Evolutionary conservation across 2,797 vertebrate species (phyloP).

Genomic region (Syncerus caffer): DNA sequence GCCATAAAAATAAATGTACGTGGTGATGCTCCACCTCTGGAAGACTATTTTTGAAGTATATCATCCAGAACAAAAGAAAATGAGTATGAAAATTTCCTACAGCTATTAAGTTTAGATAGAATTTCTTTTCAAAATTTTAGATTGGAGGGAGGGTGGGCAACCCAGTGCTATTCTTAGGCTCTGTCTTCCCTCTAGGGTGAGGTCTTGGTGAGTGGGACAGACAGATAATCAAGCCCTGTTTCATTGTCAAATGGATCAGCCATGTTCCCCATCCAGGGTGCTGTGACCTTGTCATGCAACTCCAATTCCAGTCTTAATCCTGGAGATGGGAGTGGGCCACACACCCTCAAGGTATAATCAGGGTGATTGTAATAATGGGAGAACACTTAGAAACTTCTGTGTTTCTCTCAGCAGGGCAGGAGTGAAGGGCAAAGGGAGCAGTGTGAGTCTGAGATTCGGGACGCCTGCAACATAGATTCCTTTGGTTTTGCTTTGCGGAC

Average conservation of each 20-base stretch:
- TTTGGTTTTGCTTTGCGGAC: background rate
- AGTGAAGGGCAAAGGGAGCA: background rate
- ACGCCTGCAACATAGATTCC: background rate
- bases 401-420: background rate
- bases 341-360: background rate
- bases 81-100: constrained; percentile 49
- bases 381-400: background rate
- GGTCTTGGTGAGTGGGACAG: background rate
- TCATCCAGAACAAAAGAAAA: constrained; percentile 60
- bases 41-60: constrained; percentile 54
- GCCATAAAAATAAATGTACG: constrained; percentile 42
- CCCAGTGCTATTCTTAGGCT: background rate
- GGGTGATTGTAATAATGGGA: background rate
- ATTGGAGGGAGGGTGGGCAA: background rate
- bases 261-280: background rate
- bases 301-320: background rate
- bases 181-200: background rate
- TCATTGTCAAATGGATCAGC: background rate
- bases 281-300: background rate
- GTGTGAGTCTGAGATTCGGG: background rate
- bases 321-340: background rate
- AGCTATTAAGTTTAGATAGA: constrained; percentile 37
- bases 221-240: background rate
- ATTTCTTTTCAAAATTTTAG: constrained; percentile 48
- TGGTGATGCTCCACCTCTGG: background rate